A percentile compares a stretch with the other conserved stretches of the same genome.
Conservation (phyloP, 1,140 invertebrate species). For the Sesamia nonagrioides region DNA sequence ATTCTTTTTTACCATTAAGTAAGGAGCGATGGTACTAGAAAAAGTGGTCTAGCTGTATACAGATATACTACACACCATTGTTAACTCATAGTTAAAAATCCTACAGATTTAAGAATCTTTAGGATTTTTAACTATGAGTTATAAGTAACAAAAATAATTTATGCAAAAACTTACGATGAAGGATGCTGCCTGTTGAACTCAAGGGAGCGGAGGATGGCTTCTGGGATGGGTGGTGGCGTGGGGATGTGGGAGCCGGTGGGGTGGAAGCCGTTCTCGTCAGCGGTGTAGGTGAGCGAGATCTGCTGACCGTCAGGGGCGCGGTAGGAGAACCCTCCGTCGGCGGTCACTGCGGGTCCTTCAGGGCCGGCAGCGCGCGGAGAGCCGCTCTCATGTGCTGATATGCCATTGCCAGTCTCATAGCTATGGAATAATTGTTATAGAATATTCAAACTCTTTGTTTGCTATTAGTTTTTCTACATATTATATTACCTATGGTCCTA, state of each 20-base stretch:
- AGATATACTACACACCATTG: too few relatives aligned
- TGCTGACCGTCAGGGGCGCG: slow-evolving; percentile 91
- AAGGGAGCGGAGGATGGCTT: slow-evolving; percentile 79
- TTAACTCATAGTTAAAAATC: too few relatives aligned
- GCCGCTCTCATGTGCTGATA: slow-evolving; percentile 90
- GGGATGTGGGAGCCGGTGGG: slow-evolving; percentile 92
- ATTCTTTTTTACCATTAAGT: too few relatives aligned
- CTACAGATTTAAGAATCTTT: too few relatives aligned
- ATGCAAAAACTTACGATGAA: slow-evolving; percentile 70
- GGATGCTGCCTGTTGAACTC: slow-evolving; percentile 77
- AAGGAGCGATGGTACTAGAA: too few relatives aligned
- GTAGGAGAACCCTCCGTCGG: slow-evolving; percentile 91
- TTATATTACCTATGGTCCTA: too few relatives aligned
- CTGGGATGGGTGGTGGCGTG: slow-evolving; percentile 92
- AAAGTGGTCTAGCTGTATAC: too few relatives aligned
- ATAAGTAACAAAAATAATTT: too few relatives aligned
- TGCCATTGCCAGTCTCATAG: slow-evolving; percentile 90
- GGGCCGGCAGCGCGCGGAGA: slow-evolving; percentile 89
- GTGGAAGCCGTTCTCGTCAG: slow-evolving; percentile 93
- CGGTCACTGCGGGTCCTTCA: slow-evolving; percentile 89
- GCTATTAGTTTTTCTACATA: too few relatives aligned
- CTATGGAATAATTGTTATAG: slow-evolving; percentile 54
- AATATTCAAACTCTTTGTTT: too few relatives aligned
- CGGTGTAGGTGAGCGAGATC: slow-evolving; percentile 91
- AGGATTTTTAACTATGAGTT: too few relatives aligned